Evolutionary conservation across 2,113 vertebrate species (phyloP).

Genomic region (Actenoides hombroni): DNA sequence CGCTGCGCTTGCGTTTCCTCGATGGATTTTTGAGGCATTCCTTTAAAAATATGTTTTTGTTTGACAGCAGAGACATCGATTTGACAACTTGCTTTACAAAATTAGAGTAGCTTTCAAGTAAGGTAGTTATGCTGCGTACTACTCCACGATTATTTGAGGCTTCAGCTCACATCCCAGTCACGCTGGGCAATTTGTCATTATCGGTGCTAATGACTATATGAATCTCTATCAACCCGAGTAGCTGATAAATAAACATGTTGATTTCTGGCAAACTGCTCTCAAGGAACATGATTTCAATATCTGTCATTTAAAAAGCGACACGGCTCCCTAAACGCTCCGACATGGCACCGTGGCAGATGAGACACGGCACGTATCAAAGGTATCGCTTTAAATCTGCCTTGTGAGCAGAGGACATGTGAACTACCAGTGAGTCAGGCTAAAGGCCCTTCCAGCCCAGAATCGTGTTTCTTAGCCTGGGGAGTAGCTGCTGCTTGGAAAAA

Average conservation of each 20-base stretch:
- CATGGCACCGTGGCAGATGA: not conserved
- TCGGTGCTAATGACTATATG: conserved; percentile 50
- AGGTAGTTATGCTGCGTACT: not conserved
- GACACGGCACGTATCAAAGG: not conserved
- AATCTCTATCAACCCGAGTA: conserved; percentile 28
- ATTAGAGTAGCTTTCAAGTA: conserved; percentile 48
- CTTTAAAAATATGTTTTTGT: conserved; percentile 49
- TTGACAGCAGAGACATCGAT: conserved; percentile 41
- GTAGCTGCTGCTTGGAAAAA: not conserved
- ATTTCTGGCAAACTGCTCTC: conserved; percentile 22
- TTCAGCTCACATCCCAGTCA: conserved; percentile 43
- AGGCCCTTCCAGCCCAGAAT: not conserved
- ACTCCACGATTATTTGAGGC: not conserved
- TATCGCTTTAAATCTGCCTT: not conserved
- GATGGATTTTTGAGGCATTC: conserved; percentile 48
- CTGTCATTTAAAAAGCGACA: conserved; percentile 7
- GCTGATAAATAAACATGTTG: conserved; percentile 51
- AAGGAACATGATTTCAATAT: conserved; percentile 35
- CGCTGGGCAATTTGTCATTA: conserved; percentile 47
- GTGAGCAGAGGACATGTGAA: not conserved
- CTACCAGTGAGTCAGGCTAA: not conserved
- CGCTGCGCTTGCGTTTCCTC: conserved; percentile 8
- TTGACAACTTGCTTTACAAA: conserved; percentile 59
- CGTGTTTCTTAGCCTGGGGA: not conserved
- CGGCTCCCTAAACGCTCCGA: not conserved